These are phyloP conservation scores for Liolophura sinensis DNA, from an alignment of 1,140 invertebrate genomes.

Conservation along the genomic window DNA sequence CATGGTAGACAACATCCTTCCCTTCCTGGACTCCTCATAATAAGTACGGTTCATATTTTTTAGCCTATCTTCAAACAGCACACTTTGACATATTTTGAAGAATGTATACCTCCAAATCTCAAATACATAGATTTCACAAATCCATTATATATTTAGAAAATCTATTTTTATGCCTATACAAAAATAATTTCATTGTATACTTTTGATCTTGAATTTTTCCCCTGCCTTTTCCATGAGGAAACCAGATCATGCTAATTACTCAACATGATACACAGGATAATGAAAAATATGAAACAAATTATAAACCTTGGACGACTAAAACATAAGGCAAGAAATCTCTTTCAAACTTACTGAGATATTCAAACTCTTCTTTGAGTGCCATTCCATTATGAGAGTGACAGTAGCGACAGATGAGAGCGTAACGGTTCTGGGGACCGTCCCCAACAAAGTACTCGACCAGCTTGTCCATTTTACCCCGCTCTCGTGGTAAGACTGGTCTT, in stretches of 20 bases:
- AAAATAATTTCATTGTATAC: not conserved
- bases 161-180: too few relatives aligned
- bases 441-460: slow-evolving; percentile 92
- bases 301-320: not conserved
- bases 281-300: not conserved
- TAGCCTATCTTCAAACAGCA: too few relatives aligned
- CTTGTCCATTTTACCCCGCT: slow-evolving; percentile 78
- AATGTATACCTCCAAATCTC: not conserved
- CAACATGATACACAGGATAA: not conserved
- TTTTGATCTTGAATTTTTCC: not conserved
- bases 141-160: not conserved
- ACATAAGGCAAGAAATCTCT: not conserved
- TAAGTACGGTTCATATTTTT: too few relatives aligned
- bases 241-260: not conserved
- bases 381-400: slow-evolving; percentile 96
- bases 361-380: slow-evolving; percentile 95
- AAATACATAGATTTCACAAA: not conserved
- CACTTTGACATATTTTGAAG: not conserved
- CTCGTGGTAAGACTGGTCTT: slow-evolving; percentile 65
- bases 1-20: too few relatives aligned
- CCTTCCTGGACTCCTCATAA: too few relatives aligned
- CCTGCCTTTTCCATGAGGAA: not conserved
- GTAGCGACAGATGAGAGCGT: slow-evolving; percentile 89
- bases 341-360: slow-evolving; percentile 74
- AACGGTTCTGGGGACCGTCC: slow-evolving; percentile 92